Percentiles rank a stretch among this genome's conserved stretches.
Conservation (phyloP, 2,888 invertebrate genomes). For the Dastarcus helophoroides region DNA sequence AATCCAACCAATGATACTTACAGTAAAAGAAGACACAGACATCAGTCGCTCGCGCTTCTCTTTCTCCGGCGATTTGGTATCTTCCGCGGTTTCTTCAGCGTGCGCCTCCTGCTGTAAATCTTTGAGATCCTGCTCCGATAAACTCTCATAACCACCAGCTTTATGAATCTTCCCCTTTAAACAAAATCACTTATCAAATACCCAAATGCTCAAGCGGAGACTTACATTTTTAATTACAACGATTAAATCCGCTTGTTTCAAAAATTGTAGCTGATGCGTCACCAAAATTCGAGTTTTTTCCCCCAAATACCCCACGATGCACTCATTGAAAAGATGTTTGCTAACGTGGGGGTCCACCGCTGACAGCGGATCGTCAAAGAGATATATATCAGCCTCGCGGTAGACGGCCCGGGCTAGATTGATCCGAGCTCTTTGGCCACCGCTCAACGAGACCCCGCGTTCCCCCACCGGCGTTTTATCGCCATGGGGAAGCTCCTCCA, state of each 20-base stretch:
- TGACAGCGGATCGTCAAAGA: conserved; percentile 70
- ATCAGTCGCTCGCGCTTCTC: conserved; percentile 18
- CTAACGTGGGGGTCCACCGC: conserved; percentile 72
- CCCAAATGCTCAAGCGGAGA: conserved; percentile 4
- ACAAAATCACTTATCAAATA: background rate
- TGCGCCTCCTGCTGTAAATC: conserved; percentile 19
- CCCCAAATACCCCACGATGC: conserved; percentile 44
- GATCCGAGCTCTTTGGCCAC: conserved; percentile 71
- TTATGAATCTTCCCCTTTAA: conserved; percentile 50
- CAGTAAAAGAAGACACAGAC: conserved; percentile 26
- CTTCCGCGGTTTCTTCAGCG: conserved; percentile 31
- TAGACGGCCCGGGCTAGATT: conserved; percentile 70
- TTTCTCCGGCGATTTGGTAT: conserved; percentile 19
- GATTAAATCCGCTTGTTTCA: conserved; percentile 53
- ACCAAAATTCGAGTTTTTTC: conserved; percentile 64
- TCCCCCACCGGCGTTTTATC: conserved; percentile 71
- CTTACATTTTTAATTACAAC: conserved; percentile 52
- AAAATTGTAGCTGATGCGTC: conserved; percentile 75
- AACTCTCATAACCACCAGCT: conserved; percentile 44
- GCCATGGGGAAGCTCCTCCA: conserved; percentile 57
- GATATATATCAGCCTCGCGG: conserved; percentile 61
- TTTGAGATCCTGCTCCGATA: conserved; percentile 39
- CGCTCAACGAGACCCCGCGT: conserved; percentile 64
- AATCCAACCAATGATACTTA: conserved; percentile 16
- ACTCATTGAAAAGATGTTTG: conserved; percentile 62